Percentiles rank a stretch among this genome's conserved stretches.
phyloP scores from a whole-genome alignment of 2,113 vertebrate genomes.

The Lophura nycthemera region DNA sequence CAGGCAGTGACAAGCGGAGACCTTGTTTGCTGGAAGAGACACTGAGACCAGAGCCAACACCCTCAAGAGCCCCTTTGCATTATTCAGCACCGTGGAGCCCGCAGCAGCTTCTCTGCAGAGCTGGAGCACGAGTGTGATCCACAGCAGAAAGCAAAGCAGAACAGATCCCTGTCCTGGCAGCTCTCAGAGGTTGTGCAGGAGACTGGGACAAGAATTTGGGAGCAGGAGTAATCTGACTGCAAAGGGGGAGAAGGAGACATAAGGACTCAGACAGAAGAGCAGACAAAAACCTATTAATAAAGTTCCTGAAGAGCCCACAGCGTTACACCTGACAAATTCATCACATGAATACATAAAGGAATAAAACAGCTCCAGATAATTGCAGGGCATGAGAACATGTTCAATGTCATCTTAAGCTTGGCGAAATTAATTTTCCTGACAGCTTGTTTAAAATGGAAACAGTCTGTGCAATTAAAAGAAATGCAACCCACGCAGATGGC shows the following conservation, averaged over 20 bases:
- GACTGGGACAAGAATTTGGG: not conserved
- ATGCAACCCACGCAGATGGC: not conserved
- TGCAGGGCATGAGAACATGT: not conserved
- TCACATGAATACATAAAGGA: not conserved
- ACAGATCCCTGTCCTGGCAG: not conserved
- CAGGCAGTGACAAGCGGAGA: not conserved
- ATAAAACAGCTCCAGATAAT: not conserved
- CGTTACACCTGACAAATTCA: not conserved
- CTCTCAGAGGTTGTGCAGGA: not conserved
- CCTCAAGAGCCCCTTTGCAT: not conserved
- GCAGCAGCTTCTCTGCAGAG: not conserved
- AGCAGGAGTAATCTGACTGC: not conserved
- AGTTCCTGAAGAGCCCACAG: fast-evolving
- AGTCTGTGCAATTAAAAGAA: not conserved
- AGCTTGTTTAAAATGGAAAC: constrained; percentile 24
- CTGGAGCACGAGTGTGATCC: not conserved
- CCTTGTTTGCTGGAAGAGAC: not conserved
- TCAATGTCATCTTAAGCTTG: not conserved
- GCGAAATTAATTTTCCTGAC: not conserved
- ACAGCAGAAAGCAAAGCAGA: not conserved
- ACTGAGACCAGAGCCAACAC: not conserved
- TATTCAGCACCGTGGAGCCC: not conserved
- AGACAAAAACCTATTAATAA: not conserved
- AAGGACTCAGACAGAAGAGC: not conserved
- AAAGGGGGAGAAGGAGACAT: not conserved